A percentile compares a stretch with the other conserved stretches of the same genome.
These are phyloP conservation scores for Chiloscyllium punctatum DNA, from an alignment of 2,797 vertebrate species.

Conservation along the genomic window DNA sequence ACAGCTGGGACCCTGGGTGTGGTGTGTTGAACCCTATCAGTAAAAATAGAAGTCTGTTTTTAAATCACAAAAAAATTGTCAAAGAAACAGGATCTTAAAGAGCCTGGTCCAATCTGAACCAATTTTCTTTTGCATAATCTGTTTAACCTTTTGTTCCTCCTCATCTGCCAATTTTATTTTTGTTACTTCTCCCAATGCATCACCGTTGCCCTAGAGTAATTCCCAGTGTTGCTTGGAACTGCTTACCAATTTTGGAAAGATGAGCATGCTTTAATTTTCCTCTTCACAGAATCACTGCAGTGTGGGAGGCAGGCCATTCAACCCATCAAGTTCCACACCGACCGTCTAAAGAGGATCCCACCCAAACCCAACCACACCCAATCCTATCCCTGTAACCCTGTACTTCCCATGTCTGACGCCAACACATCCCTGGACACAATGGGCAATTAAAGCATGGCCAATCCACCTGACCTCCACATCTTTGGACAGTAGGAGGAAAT, in stretches of 20 bases:
- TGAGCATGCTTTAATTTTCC: no score
- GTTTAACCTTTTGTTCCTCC: not conserved
- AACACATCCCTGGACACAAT: no score
- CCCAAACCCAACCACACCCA: no score
- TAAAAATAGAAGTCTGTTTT: conserved; percentile 19
- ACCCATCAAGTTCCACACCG: no score
- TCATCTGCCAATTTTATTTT: not conserved
- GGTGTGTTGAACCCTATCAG: not conserved
- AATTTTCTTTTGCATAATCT: not conserved
- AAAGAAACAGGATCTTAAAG: not conserved
- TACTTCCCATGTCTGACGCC: no score
- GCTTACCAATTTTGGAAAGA: not conserved
- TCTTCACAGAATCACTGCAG: no score
- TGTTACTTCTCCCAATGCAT: not conserved
- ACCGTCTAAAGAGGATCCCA: no score
- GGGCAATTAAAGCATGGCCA: no score
- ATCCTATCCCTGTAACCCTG: no score
- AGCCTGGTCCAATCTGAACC: not conserved
- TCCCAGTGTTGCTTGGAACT: not conserved
- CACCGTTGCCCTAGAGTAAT: not conserved
- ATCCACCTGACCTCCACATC: no score
- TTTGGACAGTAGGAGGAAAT: no score
- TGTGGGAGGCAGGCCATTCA: no score
- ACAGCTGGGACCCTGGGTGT: conserved; percentile 2
- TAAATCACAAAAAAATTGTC: not conserved